A percentile compares a stretch with the other conserved stretches of the same genome.
Conservation (phyloP, 1,140 invertebrate species). For the Hesperophylax magnus region DNA sequence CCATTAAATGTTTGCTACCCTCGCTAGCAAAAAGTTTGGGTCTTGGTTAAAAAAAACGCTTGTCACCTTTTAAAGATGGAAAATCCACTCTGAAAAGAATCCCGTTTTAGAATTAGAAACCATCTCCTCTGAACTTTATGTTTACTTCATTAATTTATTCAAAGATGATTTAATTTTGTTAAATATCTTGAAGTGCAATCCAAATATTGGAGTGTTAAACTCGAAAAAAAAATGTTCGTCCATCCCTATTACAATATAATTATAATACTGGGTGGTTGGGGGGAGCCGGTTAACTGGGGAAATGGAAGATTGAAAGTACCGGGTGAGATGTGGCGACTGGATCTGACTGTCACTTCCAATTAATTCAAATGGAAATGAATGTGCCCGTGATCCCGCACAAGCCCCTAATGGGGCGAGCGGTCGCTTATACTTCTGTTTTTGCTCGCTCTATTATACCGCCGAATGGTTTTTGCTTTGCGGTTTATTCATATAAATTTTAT, state of each 20-base stretch:
- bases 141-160: no score
- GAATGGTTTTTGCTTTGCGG: slow-evolving; percentile 9
- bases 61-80: no score
- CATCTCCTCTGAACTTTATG: no score
- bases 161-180: no score
- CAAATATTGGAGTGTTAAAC: neutral
- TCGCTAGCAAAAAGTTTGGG: no score
- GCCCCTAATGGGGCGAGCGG: slow-evolving; percentile 37
- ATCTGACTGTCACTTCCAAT: slow-evolving; percentile 51
- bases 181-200: neutral
- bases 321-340: slow-evolving; percentile 43
- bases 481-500: slow-evolving; percentile 6
- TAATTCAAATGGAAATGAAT: slow-evolving; percentile 55
- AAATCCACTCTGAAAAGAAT: no score
- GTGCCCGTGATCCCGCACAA: slow-evolving; percentile 38
- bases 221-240: neutral
- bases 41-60: no score
- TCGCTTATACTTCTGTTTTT: slow-evolving; percentile 40
- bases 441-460: slow-evolving; percentile 22
- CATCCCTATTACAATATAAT: slow-evolving; percentile 26
- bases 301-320: slow-evolving; percentile 34
- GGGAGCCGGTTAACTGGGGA: neutral
- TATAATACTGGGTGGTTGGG: slow-evolving; percentile 1
- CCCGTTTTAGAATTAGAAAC: neutral
- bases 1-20: no score